phyloP scores from a whole-genome alignment of 2,113 vertebrate species.

The Maccullochella peelii region DNA sequence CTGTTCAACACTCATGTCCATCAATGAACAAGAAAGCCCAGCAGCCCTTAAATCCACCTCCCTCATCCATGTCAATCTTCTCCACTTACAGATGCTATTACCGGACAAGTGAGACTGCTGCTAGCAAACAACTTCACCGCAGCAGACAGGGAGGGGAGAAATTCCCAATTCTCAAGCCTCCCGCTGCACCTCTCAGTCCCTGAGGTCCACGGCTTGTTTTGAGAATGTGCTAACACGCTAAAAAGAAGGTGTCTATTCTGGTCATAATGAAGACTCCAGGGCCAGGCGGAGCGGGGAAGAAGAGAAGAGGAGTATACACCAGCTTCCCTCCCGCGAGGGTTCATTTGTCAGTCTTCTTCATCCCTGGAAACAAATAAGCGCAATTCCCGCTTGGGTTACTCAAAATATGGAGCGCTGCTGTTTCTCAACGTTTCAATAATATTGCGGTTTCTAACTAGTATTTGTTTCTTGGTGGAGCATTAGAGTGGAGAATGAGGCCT shows the following conservation, averaged over 20 bases:
- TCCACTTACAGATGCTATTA: conserved; percentile 71
- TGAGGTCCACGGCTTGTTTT: conserved; percentile 73
- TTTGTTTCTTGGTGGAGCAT: conserved; percentile 26
- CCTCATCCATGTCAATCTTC: conserved; percentile 60
- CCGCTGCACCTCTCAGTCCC: conserved; percentile 64
- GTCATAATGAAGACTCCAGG: conserved; percentile 83
- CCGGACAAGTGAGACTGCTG: conserved; percentile 68
- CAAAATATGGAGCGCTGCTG: conserved; percentile 61
- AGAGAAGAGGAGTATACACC: conserved; percentile 45
- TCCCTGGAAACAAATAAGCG: conserved; percentile 80
- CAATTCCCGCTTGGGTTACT: conserved; percentile 67
- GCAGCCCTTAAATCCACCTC: conserved; percentile 55
- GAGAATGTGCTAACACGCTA: conserved; percentile 77
- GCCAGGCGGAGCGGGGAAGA: conserved; percentile 61
- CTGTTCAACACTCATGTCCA: background rate
- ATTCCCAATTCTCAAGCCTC: conserved; percentile 70
- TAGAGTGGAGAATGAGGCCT: conserved; percentile 48
- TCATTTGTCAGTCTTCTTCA: conserved; percentile 82
- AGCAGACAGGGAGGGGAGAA: conserved; percentile 61
- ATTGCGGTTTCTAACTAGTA: conserved; percentile 53
- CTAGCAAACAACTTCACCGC: conserved; percentile 72
- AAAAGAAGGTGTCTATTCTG: conserved; percentile 83
- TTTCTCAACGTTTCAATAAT: conserved; percentile 51
- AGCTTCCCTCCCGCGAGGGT: conserved; percentile 70
- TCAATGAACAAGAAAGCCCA: conserved; percentile 47